phyloP scores from a whole-genome alignment of 2,113 vertebrate species.

The Misgurnus anguillicaudatus region DNA sequence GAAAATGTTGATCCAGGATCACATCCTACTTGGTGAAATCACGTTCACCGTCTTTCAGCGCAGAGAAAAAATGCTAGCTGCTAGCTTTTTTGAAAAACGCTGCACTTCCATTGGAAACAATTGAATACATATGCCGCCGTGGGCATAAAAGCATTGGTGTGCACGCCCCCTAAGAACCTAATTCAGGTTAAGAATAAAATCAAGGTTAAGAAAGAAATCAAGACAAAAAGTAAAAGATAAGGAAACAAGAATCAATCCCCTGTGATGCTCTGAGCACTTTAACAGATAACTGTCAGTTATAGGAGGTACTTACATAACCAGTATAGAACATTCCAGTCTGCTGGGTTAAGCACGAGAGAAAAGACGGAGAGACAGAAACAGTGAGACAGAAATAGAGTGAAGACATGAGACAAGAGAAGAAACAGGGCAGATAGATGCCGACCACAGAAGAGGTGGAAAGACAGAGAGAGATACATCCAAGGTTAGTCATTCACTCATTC shows the following conservation, averaged over 20 bases:
- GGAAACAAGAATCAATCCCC: not conserved
- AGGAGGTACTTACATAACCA: conserved; percentile 86
- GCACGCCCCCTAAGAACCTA: no score
- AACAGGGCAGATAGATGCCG: conserved; percentile 4
- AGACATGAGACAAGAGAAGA: conserved; percentile 4
- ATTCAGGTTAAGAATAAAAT: not conserved
- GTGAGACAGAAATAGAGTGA: conserved; percentile 39
- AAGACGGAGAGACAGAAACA: conserved; percentile 65
- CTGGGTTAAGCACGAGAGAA: conserved; percentile 56
- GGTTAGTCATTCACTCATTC: conserved; percentile 45
- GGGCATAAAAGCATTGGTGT: no score
- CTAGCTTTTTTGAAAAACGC: no score
- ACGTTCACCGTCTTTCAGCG: no score
- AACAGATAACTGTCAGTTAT: conserved; percentile 30
- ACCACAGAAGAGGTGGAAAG: conserved; percentile 13
- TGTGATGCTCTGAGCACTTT: not conserved
- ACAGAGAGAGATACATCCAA: conserved; percentile 27
- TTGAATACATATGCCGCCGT: no score
- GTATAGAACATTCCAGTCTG: conserved; percentile 91
- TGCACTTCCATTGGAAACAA: no score
- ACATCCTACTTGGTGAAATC: no score
- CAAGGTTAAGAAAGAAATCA: not conserved
- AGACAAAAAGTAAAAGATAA: not conserved
- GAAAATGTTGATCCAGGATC: no score
- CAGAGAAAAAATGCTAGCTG: no score